Base-by-base conservation (phyloP, 2,113 vertebrate genomes). In the Saguinus midas region DNA sequence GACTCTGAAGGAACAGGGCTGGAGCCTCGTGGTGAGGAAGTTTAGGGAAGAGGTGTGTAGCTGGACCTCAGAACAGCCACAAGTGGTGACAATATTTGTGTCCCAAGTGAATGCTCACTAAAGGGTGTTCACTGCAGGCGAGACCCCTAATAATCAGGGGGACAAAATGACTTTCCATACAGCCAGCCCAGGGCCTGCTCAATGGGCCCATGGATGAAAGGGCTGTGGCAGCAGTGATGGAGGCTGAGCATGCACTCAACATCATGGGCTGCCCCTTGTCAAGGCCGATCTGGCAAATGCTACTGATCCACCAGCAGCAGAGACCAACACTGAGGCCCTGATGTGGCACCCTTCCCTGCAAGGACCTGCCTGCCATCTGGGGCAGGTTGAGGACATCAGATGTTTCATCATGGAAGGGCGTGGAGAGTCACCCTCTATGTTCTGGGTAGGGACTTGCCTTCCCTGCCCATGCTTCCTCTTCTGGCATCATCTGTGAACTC, bases 401-500 rank as follows among this genome's bases (percentile, higher is more conserved):
- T 21, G 43, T 66, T n/a, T 48, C 57, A 14, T 82, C 75, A 13
- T 2, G 25, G 50, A 43, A 43, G 48, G 37, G 5, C 7, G 4
- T 1, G 3, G 57, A 32, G 14, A 40, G 1, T 48, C 80, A 50
- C 12, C 14, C 6, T 75, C 70, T 12, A 1, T 3, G 32, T 35
- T 80, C 45, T 86, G 40, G 18, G 8, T 6, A 0, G 14, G 58
- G 21, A 8, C 20, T 57, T 40, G 32, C 6, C 21, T 55, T 48
- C 55, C 21, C 11, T 4, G 4, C 21, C 68, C 10, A 25, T 9
- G 3, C 43, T 20, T 5, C 80, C 18, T 55, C 27, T 61, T 35
- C 9, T 8, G 27, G 14, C 1, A 1, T 16, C 32, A 40, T 35
- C 25, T 23, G 0, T 55, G 25, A 40, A 10, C 12, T 50, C 43